phyloP scores from a whole-genome alignment of 2,888 invertebrate genomes.

The Cinara cedri region DNA sequence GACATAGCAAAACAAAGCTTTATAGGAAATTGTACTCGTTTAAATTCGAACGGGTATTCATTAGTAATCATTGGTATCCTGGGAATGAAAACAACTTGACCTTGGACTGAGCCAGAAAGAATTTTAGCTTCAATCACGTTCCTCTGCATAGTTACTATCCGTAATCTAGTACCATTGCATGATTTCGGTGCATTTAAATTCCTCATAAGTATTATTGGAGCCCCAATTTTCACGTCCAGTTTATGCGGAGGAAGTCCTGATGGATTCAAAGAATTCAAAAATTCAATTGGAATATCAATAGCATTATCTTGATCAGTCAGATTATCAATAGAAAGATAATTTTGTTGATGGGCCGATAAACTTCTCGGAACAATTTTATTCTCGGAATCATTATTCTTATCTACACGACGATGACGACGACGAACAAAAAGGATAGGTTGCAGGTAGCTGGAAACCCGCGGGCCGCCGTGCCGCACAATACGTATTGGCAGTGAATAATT shows the following conservation, averaged over 20 bases:
- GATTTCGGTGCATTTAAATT: conserved; percentile 12
- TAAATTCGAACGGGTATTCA: conserved; percentile 1
- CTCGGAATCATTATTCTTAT: too few relatives aligned
- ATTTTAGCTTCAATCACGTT: neutral
- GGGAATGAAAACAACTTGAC: neutral
- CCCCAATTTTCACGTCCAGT: neutral
- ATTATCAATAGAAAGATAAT: too few relatives aligned
- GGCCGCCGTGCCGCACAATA: too few relatives aligned
- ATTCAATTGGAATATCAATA: neutral
- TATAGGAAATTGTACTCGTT: neutral
- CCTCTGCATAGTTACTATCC: neutral
- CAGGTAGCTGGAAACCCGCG: too few relatives aligned
- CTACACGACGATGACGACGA: too few relatives aligned
- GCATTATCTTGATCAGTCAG: neutral
- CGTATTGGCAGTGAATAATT: too few relatives aligned
- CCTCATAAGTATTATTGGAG: neutral
- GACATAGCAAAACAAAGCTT: conserved; percentile 3
- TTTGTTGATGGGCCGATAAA: too few relatives aligned
- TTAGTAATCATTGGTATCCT: neutral
- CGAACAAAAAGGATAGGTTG: too few relatives aligned
- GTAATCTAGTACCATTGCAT: neutral
- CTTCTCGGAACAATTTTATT: too few relatives aligned
- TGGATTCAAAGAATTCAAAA: neutral
- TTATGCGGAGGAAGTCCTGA: neutral
- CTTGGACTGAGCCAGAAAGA: neutral